Evolutionary conservation across 2,113 vertebrate genomes (phyloP), one percentile per base, ranked within the genome.

Genomic region (Pollimyrus isidori): DNA sequence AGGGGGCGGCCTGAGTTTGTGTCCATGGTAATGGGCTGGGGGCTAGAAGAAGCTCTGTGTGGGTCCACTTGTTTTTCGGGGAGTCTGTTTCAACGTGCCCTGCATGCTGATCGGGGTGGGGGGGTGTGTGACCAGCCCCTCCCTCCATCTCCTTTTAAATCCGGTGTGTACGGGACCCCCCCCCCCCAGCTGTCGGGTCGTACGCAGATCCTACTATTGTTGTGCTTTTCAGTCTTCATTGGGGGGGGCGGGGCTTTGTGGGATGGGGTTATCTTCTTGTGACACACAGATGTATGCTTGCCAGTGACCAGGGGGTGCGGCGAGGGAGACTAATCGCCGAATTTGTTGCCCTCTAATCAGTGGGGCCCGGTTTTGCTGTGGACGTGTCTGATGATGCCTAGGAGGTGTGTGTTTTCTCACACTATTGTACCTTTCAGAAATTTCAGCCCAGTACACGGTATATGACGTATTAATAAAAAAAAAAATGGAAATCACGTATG

Each of bases 11-110:
- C 89, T 94, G 92, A 94, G 92, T 93, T 94, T 94, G 95, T 97
- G 96, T 95, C 96, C 96, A 95, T 96, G 95, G 95, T 92, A 94
- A 95, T 96, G 92, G 93, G 73, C 90, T 93, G 46, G 90, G 82
- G 92, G 92, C 92, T 92, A 89, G 93, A 95, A 94, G 93, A 96
- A 96, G 95, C 94, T 93, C 90, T 95, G 93, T 94, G 95, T 95
- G 96, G 93, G 91, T 92, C 93, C 89, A 50, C 93, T 95, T 95
- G 94, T 96, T 95, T 96, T 94, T 91, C 3, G 91, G 92, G 92
- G 92, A 95, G 95, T 93, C 94, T 93, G 93, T 93, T 83, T 93
- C 94, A 93, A 94, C 94, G 94, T 95, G 95, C 93, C 92, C 94
- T 95, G 95, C 95, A 96, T 96, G 95, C 93, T 95, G 93, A 97